These are phyloP conservation scores for Willisornis vidua DNA, from an alignment of 2,113 vertebrate genomes.

Conservation along the genomic window DNA sequence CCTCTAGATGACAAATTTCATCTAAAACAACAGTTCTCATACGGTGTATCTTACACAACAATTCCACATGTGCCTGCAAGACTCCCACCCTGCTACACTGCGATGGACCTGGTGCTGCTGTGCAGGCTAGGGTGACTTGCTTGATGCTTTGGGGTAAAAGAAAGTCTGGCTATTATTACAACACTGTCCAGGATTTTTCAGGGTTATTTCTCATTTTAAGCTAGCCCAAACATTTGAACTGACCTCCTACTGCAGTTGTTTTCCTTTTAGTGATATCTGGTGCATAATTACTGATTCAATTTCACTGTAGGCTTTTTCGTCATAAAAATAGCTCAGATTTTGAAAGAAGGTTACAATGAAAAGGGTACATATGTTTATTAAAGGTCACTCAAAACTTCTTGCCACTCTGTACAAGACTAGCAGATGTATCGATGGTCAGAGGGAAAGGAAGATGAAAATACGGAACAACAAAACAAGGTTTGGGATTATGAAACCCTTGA, in stretches of 20 bases:
- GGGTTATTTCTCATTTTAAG: neutral
- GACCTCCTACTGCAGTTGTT: neutral
- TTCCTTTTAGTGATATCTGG: neutral
- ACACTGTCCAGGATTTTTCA: neutral
- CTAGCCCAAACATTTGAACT: neutral
- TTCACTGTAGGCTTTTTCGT: neutral
- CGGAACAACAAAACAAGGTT: neutral
- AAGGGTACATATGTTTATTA: neutral
- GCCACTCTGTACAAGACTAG: neutral
- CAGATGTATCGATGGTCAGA: neutral
- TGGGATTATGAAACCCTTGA: neutral
- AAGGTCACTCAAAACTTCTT: neutral
- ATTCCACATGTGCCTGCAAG: neutral
- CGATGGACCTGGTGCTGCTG: neutral
- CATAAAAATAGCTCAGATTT: neutral
- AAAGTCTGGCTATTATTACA: neutral
- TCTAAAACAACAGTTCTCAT: neutral
- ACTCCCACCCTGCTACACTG: neutral
- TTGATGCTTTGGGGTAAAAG: neutral
- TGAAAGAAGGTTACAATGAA: neutral
- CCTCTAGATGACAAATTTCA: neutral
- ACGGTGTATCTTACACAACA: neutral
- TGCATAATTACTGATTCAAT: neutral
- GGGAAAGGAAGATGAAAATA: neutral
- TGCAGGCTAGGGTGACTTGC: neutral